Evolutionary conservation across 2,888 invertebrate species (phyloP).

Genomic region (Xestia xanthographa): DNA sequence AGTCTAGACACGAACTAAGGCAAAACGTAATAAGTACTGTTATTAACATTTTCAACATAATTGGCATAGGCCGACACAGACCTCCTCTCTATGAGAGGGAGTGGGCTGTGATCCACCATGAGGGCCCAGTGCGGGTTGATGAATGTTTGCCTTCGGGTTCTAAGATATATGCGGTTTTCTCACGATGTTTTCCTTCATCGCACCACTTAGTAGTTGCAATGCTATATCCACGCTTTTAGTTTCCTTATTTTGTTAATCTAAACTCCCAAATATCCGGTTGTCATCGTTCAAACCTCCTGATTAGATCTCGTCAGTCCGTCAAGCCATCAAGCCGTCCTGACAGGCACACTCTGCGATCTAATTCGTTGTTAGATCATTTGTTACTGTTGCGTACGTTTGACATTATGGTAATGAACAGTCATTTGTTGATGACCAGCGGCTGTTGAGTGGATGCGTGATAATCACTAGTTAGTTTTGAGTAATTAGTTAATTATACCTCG

Average conservation of each 20-base stretch:
- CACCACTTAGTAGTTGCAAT: not conserved
- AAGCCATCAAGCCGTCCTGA: constrained; percentile 32
- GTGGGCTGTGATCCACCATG: not conserved
- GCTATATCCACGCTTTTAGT: not conserved
- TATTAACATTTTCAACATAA: constrained; percentile 10
- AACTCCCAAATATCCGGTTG: constrained; percentile 1
- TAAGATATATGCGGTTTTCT: not conserved
- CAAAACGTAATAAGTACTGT: constrained; percentile 24
- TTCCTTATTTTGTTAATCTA: constrained; percentile 16
- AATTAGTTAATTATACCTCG: constrained; percentile 60
- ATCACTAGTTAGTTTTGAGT: constrained; percentile 47
- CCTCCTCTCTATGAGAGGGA: not conserved
- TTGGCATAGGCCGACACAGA: not conserved
- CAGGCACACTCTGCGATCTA: constrained; percentile 41
- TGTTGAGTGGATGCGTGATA: constrained; percentile 45
- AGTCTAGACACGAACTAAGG: constrained; percentile 34
- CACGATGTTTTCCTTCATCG: not conserved
- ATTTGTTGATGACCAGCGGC: constrained; percentile 19
- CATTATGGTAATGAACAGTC: constrained; percentile 58
- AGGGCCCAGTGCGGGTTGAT: no score
- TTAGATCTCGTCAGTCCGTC: constrained; percentile 28
- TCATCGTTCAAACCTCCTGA: constrained; percentile 15
- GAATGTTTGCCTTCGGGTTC: not conserved
- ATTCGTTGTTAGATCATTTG: constrained; percentile 67
- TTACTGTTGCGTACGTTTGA: constrained; percentile 67